Evolutionary conservation across 2,888 invertebrate genomes (phyloP), one percentile per base, ranked within the genome.

Genomic region (Ichneumoninae sp.): DNA sequence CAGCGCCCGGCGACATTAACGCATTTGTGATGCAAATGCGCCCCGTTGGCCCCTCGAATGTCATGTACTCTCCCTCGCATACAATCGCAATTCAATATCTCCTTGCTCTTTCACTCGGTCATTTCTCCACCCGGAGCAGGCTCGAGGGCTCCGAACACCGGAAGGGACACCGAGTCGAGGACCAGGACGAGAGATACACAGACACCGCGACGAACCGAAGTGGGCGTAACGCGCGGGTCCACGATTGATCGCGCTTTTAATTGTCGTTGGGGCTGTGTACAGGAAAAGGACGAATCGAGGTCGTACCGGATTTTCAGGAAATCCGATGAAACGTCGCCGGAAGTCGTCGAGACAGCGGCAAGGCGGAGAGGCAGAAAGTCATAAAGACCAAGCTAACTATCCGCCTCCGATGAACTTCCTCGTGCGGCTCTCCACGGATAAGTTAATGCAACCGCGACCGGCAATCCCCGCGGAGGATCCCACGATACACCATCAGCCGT

Each of bases 11-110:
- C 79, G 80, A 87, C 88, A 89, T 90, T 89, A 90, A 88, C 88
- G 87, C 87, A 90, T 90, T 91, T 90, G 89, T 87, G 83, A 90
- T 90, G 90, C 89, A 90, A 90, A 90, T 90, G 74, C 69, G 44
- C 36, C 50, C 66, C 66, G 54, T 78, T 77, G 16, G 36, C 26
- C 76, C 65, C 78, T 73, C 63, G 63, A 63, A 79, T 60, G 70
- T 60, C 66, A 57, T 70, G 66, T 66, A 13, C 74, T 52, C 76
- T 19, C 57, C 68, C 57, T 68, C 52, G 73, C 30, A 30, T 47
- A 68, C 54, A 70, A 36, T 57, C 54, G 30, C 44, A 60, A 16
- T 68, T 74, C 8, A 44, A 36, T 54, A 54, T 47, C 4, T 79
- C 78, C 78, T 57, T 74, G 22, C 74, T 80, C 57, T 50, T 73